These are phyloP conservation scores for Xenopus petersii DNA, from an alignment of 2,797 vertebrate species.

Conservation along the genomic window DNA sequence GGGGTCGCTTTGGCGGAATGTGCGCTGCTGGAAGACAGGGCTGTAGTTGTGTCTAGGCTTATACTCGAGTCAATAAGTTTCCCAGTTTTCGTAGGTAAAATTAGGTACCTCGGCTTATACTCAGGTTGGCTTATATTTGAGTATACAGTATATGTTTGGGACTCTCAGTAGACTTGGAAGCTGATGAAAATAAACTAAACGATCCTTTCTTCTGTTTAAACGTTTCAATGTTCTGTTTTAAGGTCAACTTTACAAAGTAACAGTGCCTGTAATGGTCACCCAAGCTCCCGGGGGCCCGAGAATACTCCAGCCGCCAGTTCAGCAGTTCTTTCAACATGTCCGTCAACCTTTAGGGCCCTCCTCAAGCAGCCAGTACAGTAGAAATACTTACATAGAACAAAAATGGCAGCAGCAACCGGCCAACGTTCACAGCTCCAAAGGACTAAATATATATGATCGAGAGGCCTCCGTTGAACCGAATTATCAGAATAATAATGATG, in stretches of 20 bases:
- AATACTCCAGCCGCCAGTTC: constrained; percentile 61
- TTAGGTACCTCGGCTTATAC: too few relatives aligned
- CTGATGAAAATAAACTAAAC: too few relatives aligned
- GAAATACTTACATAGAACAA: constrained; percentile 50
- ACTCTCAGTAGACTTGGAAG: too few relatives aligned
- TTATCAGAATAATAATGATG: constrained; percentile 40
- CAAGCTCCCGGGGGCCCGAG: constrained; percentile 72
- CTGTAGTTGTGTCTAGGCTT: too few relatives aligned
- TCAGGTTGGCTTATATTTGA: too few relatives aligned
- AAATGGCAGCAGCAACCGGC: constrained; percentile 52
- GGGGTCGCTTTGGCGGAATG: too few relatives aligned
- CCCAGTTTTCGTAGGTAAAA: too few relatives aligned
- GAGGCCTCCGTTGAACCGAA: constrained; percentile 41
- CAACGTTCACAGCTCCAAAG: constrained; percentile 31
- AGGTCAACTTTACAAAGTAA: constrained; percentile 95
- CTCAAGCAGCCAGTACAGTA: constrained; percentile 37
- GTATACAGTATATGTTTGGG: too few relatives aligned
- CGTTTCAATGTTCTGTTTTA: neutral
- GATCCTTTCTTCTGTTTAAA: too few relatives aligned
- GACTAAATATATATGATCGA: constrained; percentile 32
- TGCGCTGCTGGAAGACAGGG: too few relatives aligned
- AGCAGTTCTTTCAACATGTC: constrained; percentile 65
- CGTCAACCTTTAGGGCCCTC: constrained; percentile 55
- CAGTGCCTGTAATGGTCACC: constrained; percentile 86
- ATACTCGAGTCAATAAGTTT: too few relatives aligned